phyloP scores from a whole-genome alignment of 2,888 invertebrate species.

The Lasius platythorax region DNA sequence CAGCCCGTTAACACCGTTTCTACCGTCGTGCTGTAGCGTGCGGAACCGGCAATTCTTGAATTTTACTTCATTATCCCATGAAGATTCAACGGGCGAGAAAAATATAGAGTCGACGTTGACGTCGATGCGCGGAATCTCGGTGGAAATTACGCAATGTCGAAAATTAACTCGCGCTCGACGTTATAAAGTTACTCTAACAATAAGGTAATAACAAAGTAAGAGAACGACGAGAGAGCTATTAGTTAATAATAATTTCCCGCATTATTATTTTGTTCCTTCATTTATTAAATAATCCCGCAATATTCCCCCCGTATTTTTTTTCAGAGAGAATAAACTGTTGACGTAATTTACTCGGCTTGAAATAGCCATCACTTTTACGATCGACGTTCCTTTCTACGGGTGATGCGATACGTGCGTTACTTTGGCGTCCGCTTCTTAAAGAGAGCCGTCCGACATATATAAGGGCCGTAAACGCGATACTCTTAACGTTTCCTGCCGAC shows the following conservation, averaged over 20 bases:
- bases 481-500: conserved; percentile 8
- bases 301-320: neutral
- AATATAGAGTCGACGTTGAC: neutral
- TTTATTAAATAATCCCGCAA: neutral
- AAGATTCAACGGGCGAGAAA: conserved; percentile 38
- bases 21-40: neutral
- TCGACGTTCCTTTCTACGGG: conserved; percentile 23
- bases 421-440: neutral
- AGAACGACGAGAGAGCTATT: neutral
- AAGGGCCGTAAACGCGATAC: conserved; percentile 32
- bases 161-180: conserved; percentile 19
- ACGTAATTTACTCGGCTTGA: conserved; percentile 30
- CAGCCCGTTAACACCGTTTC: conserved; percentile 71
- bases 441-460: conserved; percentile 1
- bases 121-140: conserved; percentile 12
- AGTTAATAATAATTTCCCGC: conserved; percentile 18
- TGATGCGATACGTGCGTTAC: conserved; percentile 8
- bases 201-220: neutral
- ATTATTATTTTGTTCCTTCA: conserved; percentile 5
- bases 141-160: conserved; percentile 39
- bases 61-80: conserved; percentile 47
- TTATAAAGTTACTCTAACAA: neutral
- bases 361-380: conserved; percentile 33
- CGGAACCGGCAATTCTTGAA: conserved; percentile 63
- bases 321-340: neutral